Conservation (phyloP, 2,113 vertebrate genomes). For the Pangasianodon hypophthalmus region DNA sequence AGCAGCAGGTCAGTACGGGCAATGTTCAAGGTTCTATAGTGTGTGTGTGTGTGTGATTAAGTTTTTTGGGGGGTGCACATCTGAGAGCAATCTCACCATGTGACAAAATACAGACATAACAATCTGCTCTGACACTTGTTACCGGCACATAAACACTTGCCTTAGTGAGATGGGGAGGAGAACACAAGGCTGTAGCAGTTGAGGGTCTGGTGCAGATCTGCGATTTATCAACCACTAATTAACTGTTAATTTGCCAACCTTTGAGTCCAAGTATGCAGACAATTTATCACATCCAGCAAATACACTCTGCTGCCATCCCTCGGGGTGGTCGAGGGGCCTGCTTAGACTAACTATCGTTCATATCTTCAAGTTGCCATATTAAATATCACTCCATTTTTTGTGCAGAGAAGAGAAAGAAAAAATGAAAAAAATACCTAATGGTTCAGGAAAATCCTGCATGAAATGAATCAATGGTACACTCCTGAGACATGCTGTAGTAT, state of each 20-base stretch:
- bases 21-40: slow-evolving; percentile 30
- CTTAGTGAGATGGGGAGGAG: slow-evolving; percentile 67
- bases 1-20: neutral
- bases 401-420: neutral
- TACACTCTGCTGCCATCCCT: slow-evolving; percentile 59
- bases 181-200: slow-evolving; percentile 62
- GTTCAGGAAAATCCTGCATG: neutral
- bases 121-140: slow-evolving; percentile 81
- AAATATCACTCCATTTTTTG: slow-evolving; percentile 20
- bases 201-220: slow-evolving; percentile 68
- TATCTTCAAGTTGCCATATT: slow-evolving; percentile 20
- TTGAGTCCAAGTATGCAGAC: slow-evolving; percentile 77
- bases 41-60: slow-evolving; percentile 37
- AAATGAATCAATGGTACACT: neutral
- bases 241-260: slow-evolving; percentile 81
- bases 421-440: neutral
- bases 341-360: slow-evolving; percentile 38
- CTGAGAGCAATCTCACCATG: slow-evolving; percentile 71
- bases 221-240: slow-evolving; percentile 84
- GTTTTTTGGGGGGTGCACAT: slow-evolving; percentile 59
- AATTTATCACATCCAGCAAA: slow-evolving; percentile 77
- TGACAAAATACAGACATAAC: slow-evolving; percentile 82
- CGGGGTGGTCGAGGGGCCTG: slow-evolving; percentile 57
- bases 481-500: neutral
- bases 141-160: slow-evolving; percentile 85